Evolutionary conservation across 2,797 vertebrate genomes (phyloP), one percentile per base, ranked within the genome.

Genomic region (Enteromius trimaculatus): DNA sequence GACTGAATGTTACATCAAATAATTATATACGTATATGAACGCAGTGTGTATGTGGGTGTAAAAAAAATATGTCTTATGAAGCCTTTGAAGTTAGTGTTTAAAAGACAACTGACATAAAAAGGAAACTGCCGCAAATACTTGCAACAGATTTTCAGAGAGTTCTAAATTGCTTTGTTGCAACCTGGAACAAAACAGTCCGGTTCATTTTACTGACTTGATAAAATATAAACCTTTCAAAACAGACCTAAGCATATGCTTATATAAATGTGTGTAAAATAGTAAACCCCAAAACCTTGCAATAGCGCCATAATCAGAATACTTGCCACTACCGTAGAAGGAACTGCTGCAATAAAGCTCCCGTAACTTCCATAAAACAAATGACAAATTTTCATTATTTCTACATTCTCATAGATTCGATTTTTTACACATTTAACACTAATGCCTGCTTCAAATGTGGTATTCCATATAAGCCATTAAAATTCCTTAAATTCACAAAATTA

Each of bases 1-100:
- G 23, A 60, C 26, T 49, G 49, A 86, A 84, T 42, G 26, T 74
- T 81, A 66, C 42, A 74, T 62, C 14, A 74, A 37, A 29, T 53
- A 44, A 37, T 65, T 37, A 13, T 75, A 62, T 81, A 62, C 49
- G 31, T 74, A 65, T 62, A 72, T 64, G 55, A 64, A 29, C 58
- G 31, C 11, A 16, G 23, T 64, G 55, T 44, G 39, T 47, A 47
- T 71, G 51, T 64, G 69, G 55, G 42, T 81, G 55, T 81, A 29
- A 3, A 29, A 71, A 34, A 70, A 60, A 81, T 29, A 72, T 47
- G 7, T 49, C 49, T 2, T 47, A 2, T 23, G n/a, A 44, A 72
- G 55, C 19, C 42, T 81, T 81, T 42, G 49, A 69, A 69, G 65
- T 42, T 37, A 37, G 6, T 42, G 29, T 64, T 64, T 42, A 42